Evolutionary conservation across 2,797 vertebrate genomes (phyloP).

Genomic region (Phoxinus dragarum): DNA sequence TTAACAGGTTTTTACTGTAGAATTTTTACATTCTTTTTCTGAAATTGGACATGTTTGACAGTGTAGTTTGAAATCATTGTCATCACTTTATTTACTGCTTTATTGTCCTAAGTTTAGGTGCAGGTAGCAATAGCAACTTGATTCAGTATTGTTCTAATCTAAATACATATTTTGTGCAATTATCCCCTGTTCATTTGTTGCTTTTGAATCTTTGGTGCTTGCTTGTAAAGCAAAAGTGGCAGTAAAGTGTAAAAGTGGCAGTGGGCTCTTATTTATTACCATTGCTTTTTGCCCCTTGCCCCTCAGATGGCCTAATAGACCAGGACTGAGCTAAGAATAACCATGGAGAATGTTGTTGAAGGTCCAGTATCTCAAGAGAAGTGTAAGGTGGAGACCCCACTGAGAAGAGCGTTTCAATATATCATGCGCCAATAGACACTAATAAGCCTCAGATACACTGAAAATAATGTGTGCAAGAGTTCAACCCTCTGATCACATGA

Average conservation of each 20-base stretch:
- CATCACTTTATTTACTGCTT: not conserved
- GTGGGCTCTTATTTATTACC: slow-evolving; percentile 36
- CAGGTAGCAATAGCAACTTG: not conserved
- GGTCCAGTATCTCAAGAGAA: slow-evolving; percentile 55
- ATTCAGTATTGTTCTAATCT: not conserved
- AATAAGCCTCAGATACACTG: not conserved
- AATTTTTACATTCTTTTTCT: not conserved
- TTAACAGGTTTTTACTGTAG: not conserved
- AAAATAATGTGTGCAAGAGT: not conserved
- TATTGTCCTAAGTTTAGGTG: not conserved
- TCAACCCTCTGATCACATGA: not conserved
- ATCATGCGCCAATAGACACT: not conserved
- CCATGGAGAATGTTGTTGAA: slow-evolving; percentile 52
- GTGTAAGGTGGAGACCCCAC: slow-evolving; percentile 37
- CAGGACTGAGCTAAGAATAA: slow-evolving; percentile 58
- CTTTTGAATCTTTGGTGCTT: not conserved
- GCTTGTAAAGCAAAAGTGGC: slow-evolving; percentile 17
- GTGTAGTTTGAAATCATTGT: not conserved
- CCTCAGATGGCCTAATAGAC: slow-evolving; percentile 38
- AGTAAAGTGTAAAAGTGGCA: not conserved
- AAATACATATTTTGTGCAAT: not conserved
- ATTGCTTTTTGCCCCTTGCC: slow-evolving; percentile 26
- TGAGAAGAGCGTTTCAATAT: slow-evolving; percentile 14
- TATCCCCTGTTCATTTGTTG: not conserved
- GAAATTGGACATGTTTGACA: not conserved